Evolutionary conservation across 2,113 vertebrate genomes (phyloP).

Genomic region (Empidonax traillii): DNA sequence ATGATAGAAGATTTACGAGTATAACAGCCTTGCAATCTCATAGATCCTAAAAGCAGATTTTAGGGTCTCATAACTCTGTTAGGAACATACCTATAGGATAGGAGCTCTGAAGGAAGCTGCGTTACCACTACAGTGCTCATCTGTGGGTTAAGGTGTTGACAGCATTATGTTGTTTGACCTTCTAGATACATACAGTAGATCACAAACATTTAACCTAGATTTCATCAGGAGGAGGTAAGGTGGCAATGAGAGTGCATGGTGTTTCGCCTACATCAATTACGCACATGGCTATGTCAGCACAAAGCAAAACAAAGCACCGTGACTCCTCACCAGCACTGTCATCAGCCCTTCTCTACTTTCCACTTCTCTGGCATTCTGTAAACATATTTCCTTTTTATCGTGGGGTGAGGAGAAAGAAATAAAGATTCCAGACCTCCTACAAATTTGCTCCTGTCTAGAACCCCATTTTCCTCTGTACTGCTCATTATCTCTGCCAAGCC

Average conservation of each 20-base stretch:
- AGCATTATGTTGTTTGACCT: background rate
- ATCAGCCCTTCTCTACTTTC: background rate
- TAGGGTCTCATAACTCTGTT: background rate
- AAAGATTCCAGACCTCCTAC: background rate
- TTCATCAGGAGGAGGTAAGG: background rate
- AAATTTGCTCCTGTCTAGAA: background rate
- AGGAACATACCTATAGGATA: background rate
- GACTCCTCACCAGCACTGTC: background rate
- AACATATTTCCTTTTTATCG: fast-evolving
- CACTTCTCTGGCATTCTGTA: background rate
- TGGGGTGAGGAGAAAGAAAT: background rate
- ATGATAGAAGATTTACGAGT: background rate
- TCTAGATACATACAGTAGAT: background rate
- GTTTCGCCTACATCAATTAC: background rate
- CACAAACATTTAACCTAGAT: background rate
- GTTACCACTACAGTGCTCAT: background rate
- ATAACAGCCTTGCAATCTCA: background rate
- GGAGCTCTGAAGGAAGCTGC: background rate
- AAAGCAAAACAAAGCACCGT: background rate
- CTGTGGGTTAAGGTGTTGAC: background rate
- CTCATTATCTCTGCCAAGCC: background rate
- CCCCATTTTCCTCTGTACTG: background rate
- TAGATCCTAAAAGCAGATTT: background rate
- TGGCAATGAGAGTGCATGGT: background rate
- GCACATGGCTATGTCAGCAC: background rate